Base-by-base conservation (phyloP, 2,113 vertebrate species). In the Gymnarchus niloticus region DNA sequence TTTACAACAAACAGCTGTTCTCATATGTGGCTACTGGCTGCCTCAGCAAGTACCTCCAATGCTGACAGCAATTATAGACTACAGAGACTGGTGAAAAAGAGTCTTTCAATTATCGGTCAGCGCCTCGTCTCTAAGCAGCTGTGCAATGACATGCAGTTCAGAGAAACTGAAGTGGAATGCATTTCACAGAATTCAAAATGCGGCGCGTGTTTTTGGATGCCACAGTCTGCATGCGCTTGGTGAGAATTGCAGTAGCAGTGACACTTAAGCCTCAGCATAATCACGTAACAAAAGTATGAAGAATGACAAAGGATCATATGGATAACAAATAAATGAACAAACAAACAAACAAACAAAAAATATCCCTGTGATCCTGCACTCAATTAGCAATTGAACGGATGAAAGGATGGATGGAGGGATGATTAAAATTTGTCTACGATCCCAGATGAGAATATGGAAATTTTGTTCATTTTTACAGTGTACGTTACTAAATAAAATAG, bases 231-330 rank as follows among this genome's bases (percentile, higher is more conserved):
- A 17, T 19, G 51, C 1, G 28, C 23, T 28, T 23, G 8, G n/a
- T n/a, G 77, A 51, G 23, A 81, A 81, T 12, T 48, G 6, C 44
- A 25, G n/a, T 3, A 17, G n/a, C 49, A 25, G 46, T 12, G 3
- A 23, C 14, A 44, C 3, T 46, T 33, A 85, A 56, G 83, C 41
- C 17, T 61, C 3, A 0, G 6, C 44, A 61, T 49, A 87, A 51
- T 51, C 44, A 52, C 17, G 46, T 28, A 25, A 14, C 12, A 84
- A 77, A 87, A 59, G 87, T 91, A 90, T 6, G 1, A 28, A 84
- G 23, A 61, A 25, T 49, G 23, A 81, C 44, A 46, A 41, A 33
- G 17, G 10, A 17, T 14, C 17, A 52, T 44, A 46, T 46, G 33
- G 61, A 61, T 61, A 51, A 81, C 2, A 46, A 25, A 44, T 83